Percentiles rank a stretch among this genome's conserved stretches.
phyloP scores from a whole-genome alignment of 2,797 vertebrate genomes.

The Betta splendens region DNA sequence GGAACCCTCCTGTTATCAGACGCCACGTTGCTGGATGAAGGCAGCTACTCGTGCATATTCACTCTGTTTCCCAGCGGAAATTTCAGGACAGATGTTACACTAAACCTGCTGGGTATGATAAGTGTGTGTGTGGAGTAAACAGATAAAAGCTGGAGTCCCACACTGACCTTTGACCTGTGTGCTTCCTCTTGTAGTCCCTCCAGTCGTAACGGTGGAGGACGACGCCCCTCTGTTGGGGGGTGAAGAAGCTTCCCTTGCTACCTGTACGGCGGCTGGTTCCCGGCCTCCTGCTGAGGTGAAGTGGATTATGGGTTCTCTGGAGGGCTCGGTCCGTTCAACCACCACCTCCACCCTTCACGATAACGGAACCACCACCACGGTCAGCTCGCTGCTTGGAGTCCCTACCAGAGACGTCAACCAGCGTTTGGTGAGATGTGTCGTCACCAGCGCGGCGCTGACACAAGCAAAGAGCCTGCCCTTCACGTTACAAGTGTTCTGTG shows the following conservation, averaged over 20 bases:
- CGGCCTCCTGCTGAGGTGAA: constrained; percentile 52
- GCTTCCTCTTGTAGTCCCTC: constrained; percentile 55
- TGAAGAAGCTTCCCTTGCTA: constrained; percentile 32
- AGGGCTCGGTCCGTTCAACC: background rate
- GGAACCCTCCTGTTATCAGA: constrained; percentile 42
- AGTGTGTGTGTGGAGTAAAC: background rate
- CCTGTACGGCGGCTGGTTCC: constrained; percentile 54
- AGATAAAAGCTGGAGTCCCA: background rate
- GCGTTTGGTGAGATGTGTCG: constrained; percentile 47
- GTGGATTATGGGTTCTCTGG: constrained; percentile 44
- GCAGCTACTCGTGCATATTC: constrained; percentile 56
- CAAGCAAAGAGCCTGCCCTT: constrained; percentile 6
- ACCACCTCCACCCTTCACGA: background rate
- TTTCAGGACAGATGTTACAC: background rate
- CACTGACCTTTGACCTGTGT: background rate
- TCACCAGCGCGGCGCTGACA: constrained; percentile 14
- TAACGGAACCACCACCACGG: constrained; percentile 51
- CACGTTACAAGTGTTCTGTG: constrained; percentile 65
- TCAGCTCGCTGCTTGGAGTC: constrained; percentile 47
- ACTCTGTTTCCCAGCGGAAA: constrained; percentile 53
- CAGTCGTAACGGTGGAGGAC: constrained; percentile 18
- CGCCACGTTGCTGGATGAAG: constrained; percentile 47
- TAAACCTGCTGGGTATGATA: constrained; percentile 48
- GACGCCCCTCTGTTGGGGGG: constrained; percentile 11
- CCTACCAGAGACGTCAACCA: constrained; percentile 47